phyloP scores from a whole-genome alignment of 2,888 invertebrate species.

The Polylopha cassiicola region DNA sequence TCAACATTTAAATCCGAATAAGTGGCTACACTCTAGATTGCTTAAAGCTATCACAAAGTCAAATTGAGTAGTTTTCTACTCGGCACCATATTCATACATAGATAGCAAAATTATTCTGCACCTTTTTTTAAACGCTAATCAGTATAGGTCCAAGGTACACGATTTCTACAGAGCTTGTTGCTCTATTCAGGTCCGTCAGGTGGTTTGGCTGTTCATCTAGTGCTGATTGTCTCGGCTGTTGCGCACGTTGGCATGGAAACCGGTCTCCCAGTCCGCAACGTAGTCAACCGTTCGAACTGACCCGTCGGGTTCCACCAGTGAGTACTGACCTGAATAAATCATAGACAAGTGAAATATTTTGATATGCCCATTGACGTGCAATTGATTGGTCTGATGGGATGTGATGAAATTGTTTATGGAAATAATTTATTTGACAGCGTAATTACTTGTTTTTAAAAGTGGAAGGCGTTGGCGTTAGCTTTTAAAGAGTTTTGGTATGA shows the following conservation, averaged over 20 bases:
- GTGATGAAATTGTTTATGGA: too few species aligned
- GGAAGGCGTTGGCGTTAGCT: neutral
- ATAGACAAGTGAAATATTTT: slow-evolving; percentile 22
- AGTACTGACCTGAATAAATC: slow-evolving; percentile 75
- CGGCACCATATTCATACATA: too few species aligned
- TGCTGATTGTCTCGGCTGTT: slow-evolving; percentile 79
- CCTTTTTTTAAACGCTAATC: too few species aligned
- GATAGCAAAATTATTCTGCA: too few species aligned
- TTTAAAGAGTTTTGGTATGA: too few species aligned
- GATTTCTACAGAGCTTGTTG: too few species aligned
- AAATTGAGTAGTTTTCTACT: too few species aligned
- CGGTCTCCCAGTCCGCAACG: slow-evolving; percentile 86
- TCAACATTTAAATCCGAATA: too few species aligned
- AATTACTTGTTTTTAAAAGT: neutral
- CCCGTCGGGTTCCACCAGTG: slow-evolving; percentile 84
- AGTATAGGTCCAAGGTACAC: too few species aligned
- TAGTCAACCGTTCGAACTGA: slow-evolving; percentile 85
- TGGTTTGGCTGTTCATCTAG: slow-evolving; percentile 36
- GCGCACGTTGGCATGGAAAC: slow-evolving; percentile 85
- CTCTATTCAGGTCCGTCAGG: too few species aligned
- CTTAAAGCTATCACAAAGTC: too few species aligned
- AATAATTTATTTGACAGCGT: slow-evolving; percentile 2
- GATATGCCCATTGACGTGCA: slow-evolving; percentile 1
- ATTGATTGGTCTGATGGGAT: slow-evolving; percentile 9
- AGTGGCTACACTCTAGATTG: too few species aligned